A percentile compares a stretch with the other conserved stretches of the same genome.
phyloP scores from a whole-genome alignment of 2,113 vertebrate species.

The Gallinago jamesoni region DNA sequence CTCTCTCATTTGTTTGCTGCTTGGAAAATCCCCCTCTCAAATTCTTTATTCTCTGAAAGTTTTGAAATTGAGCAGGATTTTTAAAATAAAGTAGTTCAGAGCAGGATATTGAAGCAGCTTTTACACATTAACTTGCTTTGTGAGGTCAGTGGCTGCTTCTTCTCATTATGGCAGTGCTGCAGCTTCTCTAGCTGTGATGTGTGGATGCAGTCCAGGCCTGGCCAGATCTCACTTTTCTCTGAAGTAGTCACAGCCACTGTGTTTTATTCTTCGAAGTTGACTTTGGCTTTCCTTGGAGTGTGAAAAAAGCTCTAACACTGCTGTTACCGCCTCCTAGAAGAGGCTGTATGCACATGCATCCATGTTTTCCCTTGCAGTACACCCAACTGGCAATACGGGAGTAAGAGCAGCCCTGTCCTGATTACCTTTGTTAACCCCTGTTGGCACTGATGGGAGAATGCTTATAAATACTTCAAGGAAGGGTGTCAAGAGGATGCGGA shows the following conservation, averaged over 20 bases:
- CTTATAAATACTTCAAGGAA: too few species aligned
- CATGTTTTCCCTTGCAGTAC: neutral
- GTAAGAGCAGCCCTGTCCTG: neutral
- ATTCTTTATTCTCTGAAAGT: neutral
- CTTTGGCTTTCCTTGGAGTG: neutral
- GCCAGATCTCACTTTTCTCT: neutral
- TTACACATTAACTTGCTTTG: neutral
- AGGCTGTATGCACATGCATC: neutral
- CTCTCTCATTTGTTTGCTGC: neutral
- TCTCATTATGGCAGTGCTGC: neutral
- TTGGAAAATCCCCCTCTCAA: neutral
- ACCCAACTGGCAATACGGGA: neutral
- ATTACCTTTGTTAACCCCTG: fast-evolving
- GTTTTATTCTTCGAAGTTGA: neutral
- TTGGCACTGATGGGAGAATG: neutral
- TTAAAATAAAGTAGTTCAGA: neutral
- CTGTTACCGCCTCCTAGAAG: neutral
- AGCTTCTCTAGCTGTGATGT: neutral
- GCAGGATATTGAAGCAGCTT: neutral
- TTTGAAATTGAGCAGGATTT: neutral
- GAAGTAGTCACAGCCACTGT: neutral
- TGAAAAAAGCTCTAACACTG: neutral
- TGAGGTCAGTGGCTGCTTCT: neutral
- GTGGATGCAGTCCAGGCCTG: neutral
- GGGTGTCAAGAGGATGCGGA: too few species aligned